Conservation (phyloP, 2,888 invertebrate genomes). For the Caradrina clavipalpis region DNA sequence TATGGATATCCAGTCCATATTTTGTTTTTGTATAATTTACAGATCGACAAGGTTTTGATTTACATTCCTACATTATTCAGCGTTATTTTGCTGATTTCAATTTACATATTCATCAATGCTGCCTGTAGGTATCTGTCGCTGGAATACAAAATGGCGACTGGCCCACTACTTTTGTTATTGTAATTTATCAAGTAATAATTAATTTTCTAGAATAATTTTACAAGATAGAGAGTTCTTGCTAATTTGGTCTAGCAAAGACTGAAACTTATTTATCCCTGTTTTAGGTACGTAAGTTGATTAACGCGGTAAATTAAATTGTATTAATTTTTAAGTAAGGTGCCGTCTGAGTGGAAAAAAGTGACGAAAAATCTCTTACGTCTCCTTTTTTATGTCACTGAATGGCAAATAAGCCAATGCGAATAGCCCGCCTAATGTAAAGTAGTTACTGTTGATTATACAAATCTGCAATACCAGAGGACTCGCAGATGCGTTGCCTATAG, state of each 20-base stretch:
- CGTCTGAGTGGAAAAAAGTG: too few relatives aligned
- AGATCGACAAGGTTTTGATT: slow-evolving; percentile 45
- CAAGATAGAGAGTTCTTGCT: neutral
- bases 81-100: slow-evolving; percentile 48
- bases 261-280: neutral
- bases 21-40: slow-evolving; percentile 53
- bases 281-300: neutral
- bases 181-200: slow-evolving; percentile 27
- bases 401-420: too few relatives aligned
- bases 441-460: too few relatives aligned
- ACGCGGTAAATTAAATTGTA: too few relatives aligned
- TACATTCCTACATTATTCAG: slow-evolving; percentile 54
- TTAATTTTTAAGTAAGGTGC: too few relatives aligned
- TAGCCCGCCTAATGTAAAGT: too few relatives aligned
- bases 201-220: slow-evolving; percentile 15
- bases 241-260: neutral
- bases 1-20: slow-evolving; percentile 30
- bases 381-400: too few relatives aligned
- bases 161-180: slow-evolving; percentile 37
- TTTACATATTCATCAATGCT: slow-evolving; percentile 54
- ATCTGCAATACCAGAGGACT: too few relatives aligned
- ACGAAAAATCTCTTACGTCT: too few relatives aligned
- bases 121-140: slow-evolving; percentile 41
- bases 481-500: too few relatives aligned
- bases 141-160: slow-evolving; percentile 42